These are phyloP conservation scores for Panulirus ornatus DNA, from an alignment of 1,140 invertebrate genomes.

Conservation along the genomic window DNA sequence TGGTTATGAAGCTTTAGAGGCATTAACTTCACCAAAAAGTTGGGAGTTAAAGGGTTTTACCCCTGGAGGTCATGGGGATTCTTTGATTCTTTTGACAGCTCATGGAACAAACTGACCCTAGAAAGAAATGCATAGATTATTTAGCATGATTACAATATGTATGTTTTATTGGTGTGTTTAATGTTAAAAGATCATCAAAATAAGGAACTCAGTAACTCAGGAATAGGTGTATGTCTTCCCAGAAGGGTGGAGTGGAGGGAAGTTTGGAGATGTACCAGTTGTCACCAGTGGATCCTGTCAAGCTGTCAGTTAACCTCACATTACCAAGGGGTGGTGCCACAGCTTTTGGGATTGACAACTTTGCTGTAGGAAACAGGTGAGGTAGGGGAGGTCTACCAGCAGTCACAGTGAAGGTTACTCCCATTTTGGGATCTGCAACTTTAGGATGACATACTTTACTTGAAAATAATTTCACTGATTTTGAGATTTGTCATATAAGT, in stretches of 20 bases:
- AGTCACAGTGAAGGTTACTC: too few relatives aligned
- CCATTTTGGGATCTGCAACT: too few relatives aligned
- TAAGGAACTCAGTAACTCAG: background rate
- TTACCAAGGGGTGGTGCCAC: background rate
- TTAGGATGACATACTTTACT: too few relatives aligned
- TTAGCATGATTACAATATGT: background rate
- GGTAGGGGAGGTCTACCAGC: too few relatives aligned
- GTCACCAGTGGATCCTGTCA: slow-evolving; percentile 40
- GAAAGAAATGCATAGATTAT: background rate
- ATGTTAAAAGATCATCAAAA: background rate
- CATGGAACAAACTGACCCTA: background rate
- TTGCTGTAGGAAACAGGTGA: slow-evolving; percentile 15
- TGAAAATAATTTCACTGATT: too few relatives aligned
- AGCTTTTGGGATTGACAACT: slow-evolving; percentile 42
- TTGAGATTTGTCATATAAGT: too few relatives aligned
- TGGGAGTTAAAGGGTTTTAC: too few relatives aligned
- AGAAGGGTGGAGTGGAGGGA: background rate
- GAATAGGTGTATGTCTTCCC: background rate
- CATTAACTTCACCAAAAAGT: too few relatives aligned
- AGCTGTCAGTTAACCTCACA: slow-evolving; percentile 47
- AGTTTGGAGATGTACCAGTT: slow-evolving; percentile 26
- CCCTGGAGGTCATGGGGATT: too few relatives aligned
- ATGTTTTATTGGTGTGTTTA: background rate
- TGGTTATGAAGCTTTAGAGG: too few relatives aligned
- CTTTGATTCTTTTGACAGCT: background rate